A percentile compares a stretch with the other conserved stretches of the same genome.
These are phyloP conservation scores for Zenarchopterus dispar DNA, from an alignment of 2,797 vertebrate species.

Conservation along the genomic window DNA sequence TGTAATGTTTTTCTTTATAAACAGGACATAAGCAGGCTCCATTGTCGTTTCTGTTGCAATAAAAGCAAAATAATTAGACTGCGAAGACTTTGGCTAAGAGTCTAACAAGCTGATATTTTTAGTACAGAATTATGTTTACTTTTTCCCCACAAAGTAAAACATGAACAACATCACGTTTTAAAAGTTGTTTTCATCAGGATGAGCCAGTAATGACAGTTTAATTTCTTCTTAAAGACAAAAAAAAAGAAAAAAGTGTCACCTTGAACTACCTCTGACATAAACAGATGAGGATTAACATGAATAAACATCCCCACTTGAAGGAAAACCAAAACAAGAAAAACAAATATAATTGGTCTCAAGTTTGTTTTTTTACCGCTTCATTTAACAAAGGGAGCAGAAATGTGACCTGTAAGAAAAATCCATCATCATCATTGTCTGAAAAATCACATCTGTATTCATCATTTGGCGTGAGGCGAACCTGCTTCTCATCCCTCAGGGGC, in stretches of 20 bases:
- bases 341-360: background rate
- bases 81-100: constrained; percentile 35
- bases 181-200: too few relatives aligned
- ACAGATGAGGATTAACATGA: too few relatives aligned
- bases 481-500: constrained; percentile 72
- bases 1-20: constrained; percentile 54
- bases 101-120: constrained; percentile 29
- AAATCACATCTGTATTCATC: constrained; percentile 75
- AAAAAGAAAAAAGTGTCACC: too few relatives aligned
- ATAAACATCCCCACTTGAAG: too few relatives aligned
- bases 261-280: too few relatives aligned
- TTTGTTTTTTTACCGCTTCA: constrained; percentile 4
- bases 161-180: too few relatives aligned
- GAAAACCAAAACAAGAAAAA: background rate
- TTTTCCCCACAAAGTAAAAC: constrained; percentile 24
- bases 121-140: constrained; percentile 19
- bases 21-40: constrained; percentile 55
- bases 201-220: too few relatives aligned
- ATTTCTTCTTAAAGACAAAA: too few relatives aligned
- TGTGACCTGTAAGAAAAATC: constrained; percentile 65
- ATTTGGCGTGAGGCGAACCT: constrained; percentile 54
- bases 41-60: constrained; percentile 38
- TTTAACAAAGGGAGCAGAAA: constrained; percentile 43
- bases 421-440: constrained; percentile 75
- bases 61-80: constrained; percentile 27